These are phyloP conservation scores for Calyptommatus sinebrachiatus DNA, from an alignment of 2,113 vertebrate species.

Conservation along the genomic window DNA sequence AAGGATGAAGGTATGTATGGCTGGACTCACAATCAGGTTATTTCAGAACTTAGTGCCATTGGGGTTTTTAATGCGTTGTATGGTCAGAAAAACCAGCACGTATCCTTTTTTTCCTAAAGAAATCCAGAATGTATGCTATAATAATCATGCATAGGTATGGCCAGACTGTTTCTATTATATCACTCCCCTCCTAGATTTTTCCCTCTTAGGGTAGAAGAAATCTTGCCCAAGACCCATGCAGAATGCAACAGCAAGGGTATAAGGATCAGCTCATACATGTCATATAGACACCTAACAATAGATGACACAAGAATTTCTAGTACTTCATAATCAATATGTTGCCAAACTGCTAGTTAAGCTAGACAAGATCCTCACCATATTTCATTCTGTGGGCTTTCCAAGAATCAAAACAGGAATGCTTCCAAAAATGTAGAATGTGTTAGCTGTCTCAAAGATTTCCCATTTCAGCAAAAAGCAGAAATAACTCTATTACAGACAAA, in stretches of 20 bases:
- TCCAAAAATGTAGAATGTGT: conserved; percentile 41
- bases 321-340: conserved; percentile 12
- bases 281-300: neutral
- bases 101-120: neutral
- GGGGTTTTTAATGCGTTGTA: no score
- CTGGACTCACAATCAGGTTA: no score
- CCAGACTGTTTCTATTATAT: no score
- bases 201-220: no score
- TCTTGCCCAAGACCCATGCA: neutral
- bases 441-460: conserved; percentile 26
- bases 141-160: no score
- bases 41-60: no score
- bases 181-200: no score
- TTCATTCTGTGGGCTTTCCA: conserved; percentile 51
- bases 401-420: conserved; percentile 38
- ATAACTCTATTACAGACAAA: neutral
- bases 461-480: neutral
- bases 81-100: no score
- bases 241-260: neutral
- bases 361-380: conserved; percentile 41
- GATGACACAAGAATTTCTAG: neutral
- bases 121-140: neutral
- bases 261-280: neutral
- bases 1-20: no score
- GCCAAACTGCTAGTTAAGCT: conserved; percentile 21